Conservation (phyloP, 35 echinoderm and acorn worm species). For the Heliocidaris erythrogramma region DNA sequence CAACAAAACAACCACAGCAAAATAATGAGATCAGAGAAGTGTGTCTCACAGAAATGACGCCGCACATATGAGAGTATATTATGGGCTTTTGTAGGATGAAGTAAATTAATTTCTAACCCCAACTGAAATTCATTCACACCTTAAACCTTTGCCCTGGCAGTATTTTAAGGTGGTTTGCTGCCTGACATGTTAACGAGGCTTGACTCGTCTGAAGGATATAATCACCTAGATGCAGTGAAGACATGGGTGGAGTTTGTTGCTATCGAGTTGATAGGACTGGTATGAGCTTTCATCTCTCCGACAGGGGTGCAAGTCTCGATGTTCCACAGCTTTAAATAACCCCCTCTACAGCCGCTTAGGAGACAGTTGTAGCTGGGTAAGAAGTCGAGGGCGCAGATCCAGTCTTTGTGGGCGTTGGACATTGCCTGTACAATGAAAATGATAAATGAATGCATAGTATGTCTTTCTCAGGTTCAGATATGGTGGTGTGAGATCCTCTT, state of each 20-base stretch:
- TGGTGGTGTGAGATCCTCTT: too few relatives aligned
- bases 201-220: neutral
- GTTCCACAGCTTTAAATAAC: slow-evolving; percentile 89
- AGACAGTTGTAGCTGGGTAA: slow-evolving; percentile 80
- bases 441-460: neutral
- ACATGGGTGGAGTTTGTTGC: slow-evolving; percentile 89
- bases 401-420: slow-evolving; percentile 94
- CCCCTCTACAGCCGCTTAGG: slow-evolving; percentile 88
- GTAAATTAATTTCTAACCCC: too few relatives aligned
- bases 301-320: slow-evolving; percentile 67
- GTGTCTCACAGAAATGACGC: too few relatives aligned
- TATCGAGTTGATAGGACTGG: slow-evolving; percentile 96
- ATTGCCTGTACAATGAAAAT: slow-evolving; percentile 67
- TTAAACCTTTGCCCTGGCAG: too few relatives aligned
- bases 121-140: too few relatives aligned
- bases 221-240: slow-evolving; percentile 95
- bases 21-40: too few relatives aligned
- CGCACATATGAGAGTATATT: too few relatives aligned
- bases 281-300: slow-evolving; percentile 96
- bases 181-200: too few relatives aligned
- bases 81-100: too few relatives aligned
- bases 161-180: too few relatives aligned
- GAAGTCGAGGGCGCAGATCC: slow-evolving; percentile 95
- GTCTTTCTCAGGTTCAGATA: too few relatives aligned
- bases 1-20: too few relatives aligned